Evolutionary conservation across 1,140 invertebrate genomes (phyloP).

Genomic region (Oncopeltus fasciatus): DNA sequence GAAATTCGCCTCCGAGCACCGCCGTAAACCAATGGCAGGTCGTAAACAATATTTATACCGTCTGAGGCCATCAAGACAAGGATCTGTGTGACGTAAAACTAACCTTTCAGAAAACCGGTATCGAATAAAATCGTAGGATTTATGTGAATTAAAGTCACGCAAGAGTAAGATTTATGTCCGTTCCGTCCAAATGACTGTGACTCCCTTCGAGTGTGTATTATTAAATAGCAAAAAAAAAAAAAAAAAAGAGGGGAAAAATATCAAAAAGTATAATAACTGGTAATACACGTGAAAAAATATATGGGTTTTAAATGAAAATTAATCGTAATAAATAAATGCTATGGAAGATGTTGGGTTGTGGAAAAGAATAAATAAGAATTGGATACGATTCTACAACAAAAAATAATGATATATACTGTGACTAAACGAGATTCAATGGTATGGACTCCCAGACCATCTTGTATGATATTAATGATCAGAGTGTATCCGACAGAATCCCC

Average conservation of each 20-base stretch:
- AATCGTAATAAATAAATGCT: neutral
- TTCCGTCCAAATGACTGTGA: neutral
- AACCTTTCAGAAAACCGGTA: neutral
- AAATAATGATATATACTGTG: neutral
- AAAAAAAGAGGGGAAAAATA: neutral
- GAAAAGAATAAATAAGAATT: neutral
- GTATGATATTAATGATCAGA: no score
- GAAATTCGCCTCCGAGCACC: neutral
- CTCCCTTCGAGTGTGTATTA: neutral
- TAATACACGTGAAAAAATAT: neutral
- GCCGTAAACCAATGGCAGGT: neutral
- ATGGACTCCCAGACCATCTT: no score
- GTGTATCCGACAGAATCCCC: neutral
- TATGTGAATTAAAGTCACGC: neutral
- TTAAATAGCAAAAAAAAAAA: neutral
- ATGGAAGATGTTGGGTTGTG: neutral
- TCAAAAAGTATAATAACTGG: no score
- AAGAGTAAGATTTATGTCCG: neutral
- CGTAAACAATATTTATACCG: neutral
- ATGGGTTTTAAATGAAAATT: neutral
- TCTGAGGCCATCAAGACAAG: neutral
- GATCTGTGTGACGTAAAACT: neutral
- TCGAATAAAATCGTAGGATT: neutral
- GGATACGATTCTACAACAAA: neutral
- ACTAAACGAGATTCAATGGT: neutral